Percentiles rank a stretch among this genome's conserved stretches.
These are phyloP conservation scores for Amphiprion percula DNA, from an alignment of 2,113 vertebrate species.

Conservation along the genomic window DNA sequence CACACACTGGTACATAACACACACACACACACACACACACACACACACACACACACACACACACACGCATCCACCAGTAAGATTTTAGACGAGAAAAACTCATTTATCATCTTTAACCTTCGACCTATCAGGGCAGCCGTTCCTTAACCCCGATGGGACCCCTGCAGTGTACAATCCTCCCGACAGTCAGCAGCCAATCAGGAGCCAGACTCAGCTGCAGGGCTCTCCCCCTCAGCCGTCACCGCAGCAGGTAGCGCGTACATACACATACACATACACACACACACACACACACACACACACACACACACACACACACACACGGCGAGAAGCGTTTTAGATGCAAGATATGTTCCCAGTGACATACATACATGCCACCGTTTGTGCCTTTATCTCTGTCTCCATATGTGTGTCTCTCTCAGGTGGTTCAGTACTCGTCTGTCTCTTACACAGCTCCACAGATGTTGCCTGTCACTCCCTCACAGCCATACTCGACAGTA, in stretches of 20 bases:
- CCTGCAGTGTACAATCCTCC: conserved; percentile 96
- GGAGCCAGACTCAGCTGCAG: conserved; percentile 85
- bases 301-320: neutral
- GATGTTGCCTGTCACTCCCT: conserved; percentile 89
- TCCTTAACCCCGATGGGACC: conserved; percentile 94
- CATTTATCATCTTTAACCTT: conserved; percentile 22
- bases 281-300: no score
- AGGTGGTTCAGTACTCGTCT: conserved; percentile 89
- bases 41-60: neutral
- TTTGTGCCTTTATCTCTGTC: conserved; percentile 57
- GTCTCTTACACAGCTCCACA: conserved; percentile 92
- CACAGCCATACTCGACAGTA: conserved; percentile 92
- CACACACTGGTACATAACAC: conserved; percentile 89
- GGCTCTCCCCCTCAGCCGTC: conserved; percentile 78
- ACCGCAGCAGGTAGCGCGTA: conserved; percentile 86
- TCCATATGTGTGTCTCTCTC: conserved; percentile 57
- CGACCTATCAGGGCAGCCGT: conserved; percentile 90
- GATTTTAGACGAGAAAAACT: neutral
- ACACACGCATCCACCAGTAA: no score
- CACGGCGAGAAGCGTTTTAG: neutral
- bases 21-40: conserved; percentile 5
- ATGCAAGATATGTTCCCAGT: neutral
- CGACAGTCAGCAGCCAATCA: conserved; percentile 87
- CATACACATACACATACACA: no score
- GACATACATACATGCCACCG: neutral